Evolutionary conservation across 2,113 vertebrate species (phyloP), one percentile per base, ranked within the genome.

Genomic region (Hippocampus abdominalis): DNA sequence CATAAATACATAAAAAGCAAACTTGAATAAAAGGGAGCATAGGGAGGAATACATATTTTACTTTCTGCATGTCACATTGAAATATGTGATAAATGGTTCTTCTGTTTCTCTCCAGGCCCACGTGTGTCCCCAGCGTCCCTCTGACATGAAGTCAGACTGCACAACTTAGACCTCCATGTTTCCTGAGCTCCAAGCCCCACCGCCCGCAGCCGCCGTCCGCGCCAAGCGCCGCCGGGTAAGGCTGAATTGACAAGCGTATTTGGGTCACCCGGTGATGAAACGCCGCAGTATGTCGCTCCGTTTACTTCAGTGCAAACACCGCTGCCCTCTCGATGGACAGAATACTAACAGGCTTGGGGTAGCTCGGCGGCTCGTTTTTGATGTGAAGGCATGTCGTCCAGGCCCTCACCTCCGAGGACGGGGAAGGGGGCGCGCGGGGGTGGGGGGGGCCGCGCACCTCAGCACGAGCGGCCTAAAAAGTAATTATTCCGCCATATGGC

Each of bases 401-500:
- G 57, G 57, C 80, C 73, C 84, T 82, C 85, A 92, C 94, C 93
- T 93, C 91, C 78, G 70, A 72, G 73, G 73, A 73, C 71, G 69
- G 68, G 71, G 71, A 11, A 29, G 27, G 57, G 60, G 75, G 62
- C 2, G 51, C 66, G 69, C 27, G 64, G 74, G 75, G 69, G 40
- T 66, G 77, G 75, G 75, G 69, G 40, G 68, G 77, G 75, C 77
- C 68, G 73, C 89, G 91, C 94, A 94, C 94, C 94, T 94, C 90
- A 92, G 85, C 91, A 94, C 90, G 83, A 88, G 90, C 91, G 92
- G 94, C 91, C 88, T 8, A 2, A 92, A 94, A 94, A 94, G 94
- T 97, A 96, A 99, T 99, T 97, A 96, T 97, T 95, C 94, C 78
- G 87, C 96, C 97, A 98, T 98, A 98, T 98, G 96, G 94, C 92